Evolutionary conservation across 2,797 vertebrate species (phyloP).

Genomic region (Knipowitschia caucasica): DNA sequence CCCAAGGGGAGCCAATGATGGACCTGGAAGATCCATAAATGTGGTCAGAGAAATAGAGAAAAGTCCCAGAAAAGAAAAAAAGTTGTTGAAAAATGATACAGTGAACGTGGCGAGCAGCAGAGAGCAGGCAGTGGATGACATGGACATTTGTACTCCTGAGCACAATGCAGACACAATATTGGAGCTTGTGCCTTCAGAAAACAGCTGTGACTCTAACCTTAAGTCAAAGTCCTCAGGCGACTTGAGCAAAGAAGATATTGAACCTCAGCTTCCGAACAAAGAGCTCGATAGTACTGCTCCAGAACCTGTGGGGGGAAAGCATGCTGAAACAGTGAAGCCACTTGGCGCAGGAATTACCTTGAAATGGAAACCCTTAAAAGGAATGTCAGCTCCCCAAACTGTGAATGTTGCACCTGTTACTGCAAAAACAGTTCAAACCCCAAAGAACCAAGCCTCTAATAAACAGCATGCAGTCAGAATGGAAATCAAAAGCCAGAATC

Average conservation of each 20-base stretch:
- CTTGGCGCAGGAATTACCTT: constrained; percentile 61
- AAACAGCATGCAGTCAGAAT: constrained; percentile 83
- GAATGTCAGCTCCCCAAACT: constrained; percentile 67
- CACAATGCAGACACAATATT: constrained; percentile 64
- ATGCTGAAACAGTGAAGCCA: constrained; percentile 49
- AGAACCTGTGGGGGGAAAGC: constrained; percentile 20
- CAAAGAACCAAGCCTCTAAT: constrained; percentile 65
- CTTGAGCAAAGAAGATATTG: constrained; percentile 19
- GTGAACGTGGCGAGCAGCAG: constrained; percentile 26
- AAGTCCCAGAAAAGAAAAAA: constrained; percentile 40
- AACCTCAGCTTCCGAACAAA: constrained; percentile 35
- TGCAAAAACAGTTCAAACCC: constrained; percentile 48
- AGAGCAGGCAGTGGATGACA: constrained; percentile 79
- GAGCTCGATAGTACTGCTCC: constrained; percentile 26
- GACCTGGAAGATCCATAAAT: constrained; percentile 45
- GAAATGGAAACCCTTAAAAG: constrained; percentile 94
- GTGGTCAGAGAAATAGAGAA: constrained; percentile 54
- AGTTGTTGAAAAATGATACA: constrained; percentile 27
- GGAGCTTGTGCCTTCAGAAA: constrained; percentile 39
- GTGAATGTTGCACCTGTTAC: constrained; percentile 21
- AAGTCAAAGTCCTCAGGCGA: constrained; percentile 38
- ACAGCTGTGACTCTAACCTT: constrained; percentile 12
- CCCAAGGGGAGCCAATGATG: constrained; percentile 42
- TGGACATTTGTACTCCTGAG: constrained; percentile 89
- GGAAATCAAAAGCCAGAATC: constrained; percentile 94